phyloP scores from a whole-genome alignment of 2,113 vertebrate species.

The Coracopsis vasa region DNA sequence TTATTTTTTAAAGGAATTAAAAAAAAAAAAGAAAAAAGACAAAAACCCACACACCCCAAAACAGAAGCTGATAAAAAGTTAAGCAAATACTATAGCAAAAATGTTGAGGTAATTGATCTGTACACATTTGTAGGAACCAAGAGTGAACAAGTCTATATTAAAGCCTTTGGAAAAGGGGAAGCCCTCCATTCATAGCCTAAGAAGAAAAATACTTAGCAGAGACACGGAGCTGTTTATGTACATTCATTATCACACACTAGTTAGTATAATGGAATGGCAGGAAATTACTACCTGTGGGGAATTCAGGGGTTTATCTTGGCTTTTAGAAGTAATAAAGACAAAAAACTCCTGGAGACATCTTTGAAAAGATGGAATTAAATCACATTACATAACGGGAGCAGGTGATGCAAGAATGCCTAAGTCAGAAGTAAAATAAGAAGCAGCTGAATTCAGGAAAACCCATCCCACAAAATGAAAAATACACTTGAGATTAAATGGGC shows the following conservation, averaged over 20 bases:
- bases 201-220: neutral
- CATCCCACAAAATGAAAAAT: neutral
- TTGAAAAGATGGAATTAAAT: neutral
- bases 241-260: neutral
- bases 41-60: rapidly evolving
- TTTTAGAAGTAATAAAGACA: neutral
- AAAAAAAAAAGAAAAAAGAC: neutral
- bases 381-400: neutral
- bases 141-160: neutral
- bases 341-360: neutral
- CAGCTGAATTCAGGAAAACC: neutral
- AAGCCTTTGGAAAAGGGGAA: neutral
- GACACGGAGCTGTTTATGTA: neutral
- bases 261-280: neutral
- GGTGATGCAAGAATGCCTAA: neutral
- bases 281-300: neutral
- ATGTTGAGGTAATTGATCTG: neutral
- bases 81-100: neutral
- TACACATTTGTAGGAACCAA: neutral
- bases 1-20: neutral
- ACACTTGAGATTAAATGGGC: neutral
- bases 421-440: slow-evolving; percentile 1
- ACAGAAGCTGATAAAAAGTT: neutral
- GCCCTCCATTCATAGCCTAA: neutral
- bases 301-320: neutral